Conservation (phyloP, 2,888 invertebrate species). For the Dicranocentrus wangi region DNA sequence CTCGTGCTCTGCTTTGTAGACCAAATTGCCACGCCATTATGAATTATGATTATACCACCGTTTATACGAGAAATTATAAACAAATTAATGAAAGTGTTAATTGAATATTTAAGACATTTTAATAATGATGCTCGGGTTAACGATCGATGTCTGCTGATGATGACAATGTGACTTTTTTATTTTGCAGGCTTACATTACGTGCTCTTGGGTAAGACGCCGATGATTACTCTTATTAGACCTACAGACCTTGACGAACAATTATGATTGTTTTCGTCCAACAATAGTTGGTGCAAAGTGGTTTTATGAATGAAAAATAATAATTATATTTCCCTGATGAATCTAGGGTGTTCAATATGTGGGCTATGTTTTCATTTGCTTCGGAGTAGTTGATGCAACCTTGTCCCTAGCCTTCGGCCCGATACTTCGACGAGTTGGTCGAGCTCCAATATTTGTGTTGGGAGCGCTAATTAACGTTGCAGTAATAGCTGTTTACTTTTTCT, state of each 20-base stretch:
- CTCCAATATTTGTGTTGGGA: slow-evolving; percentile 86
- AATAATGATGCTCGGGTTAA: background rate
- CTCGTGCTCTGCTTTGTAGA: background rate
- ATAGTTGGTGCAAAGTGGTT: too few relatives aligned
- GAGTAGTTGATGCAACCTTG: slow-evolving; percentile 92
- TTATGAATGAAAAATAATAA: too few relatives aligned
- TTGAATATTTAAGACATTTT: too few relatives aligned
- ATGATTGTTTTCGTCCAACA: too few relatives aligned
- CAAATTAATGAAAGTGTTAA: too few relatives aligned
- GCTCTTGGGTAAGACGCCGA: slow-evolving; percentile 54
- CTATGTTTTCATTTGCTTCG: slow-evolving; percentile 98
- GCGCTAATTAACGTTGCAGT: slow-evolving; percentile 85
- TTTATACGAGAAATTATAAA: too few relatives aligned
- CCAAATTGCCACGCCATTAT: background rate
- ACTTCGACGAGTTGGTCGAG: slow-evolving; percentile 92
- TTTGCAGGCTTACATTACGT: slow-evolving; percentile 58
- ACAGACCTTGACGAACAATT: too few relatives aligned
- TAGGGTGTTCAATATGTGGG: slow-evolving; percentile 94
- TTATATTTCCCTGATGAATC: slow-evolving; percentile 77
- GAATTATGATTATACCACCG: background rate
- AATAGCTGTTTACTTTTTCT: slow-evolving; percentile 86
- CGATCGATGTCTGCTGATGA: background rate
- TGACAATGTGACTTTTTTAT: slow-evolving; percentile 1
- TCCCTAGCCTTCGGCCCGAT: slow-evolving; percentile 92
- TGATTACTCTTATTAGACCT: too few relatives aligned